A percentile compares a stretch with the other conserved stretches of the same genome.
Conservation (phyloP, 2,113 vertebrate genomes). For the Perccottus glenii region DNA sequence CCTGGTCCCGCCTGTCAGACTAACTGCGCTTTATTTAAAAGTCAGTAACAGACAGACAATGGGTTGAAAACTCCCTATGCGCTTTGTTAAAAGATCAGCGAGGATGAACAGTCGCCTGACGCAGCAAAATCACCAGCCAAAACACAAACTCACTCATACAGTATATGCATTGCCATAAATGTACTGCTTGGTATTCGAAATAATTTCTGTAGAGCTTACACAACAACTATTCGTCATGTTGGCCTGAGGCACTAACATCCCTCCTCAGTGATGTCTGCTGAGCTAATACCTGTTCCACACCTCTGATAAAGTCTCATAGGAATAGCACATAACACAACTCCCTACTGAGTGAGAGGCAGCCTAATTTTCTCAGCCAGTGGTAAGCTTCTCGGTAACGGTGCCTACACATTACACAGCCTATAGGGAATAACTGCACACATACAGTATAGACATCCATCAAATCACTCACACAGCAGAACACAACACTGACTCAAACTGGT, state of each 20-base stretch:
- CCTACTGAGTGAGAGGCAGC: conserved; percentile 29
- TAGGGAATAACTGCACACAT: conserved; percentile 1
- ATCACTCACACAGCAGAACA: neutral
- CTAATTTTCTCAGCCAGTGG: conserved; percentile 53
- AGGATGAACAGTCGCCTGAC: conserved; percentile 42
- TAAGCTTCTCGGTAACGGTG: conserved; percentile 25
- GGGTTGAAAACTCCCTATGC: conserved; percentile 30
- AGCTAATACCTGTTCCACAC: conserved; percentile 19
- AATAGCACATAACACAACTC: conserved; percentile 13
- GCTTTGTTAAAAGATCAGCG: conserved; percentile 60
- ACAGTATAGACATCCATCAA: neutral
- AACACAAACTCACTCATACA: neutral
- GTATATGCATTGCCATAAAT: neutral
- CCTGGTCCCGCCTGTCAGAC: conserved; percentile 37
- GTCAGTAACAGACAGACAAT: conserved; percentile 36
- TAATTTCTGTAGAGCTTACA: neutral
- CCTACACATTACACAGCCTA: conserved; percentile 15
- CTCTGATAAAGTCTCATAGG: conserved; percentile 6
- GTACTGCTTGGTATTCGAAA: neutral
- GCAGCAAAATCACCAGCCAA: conserved; percentile 14
- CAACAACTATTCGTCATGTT: conserved; percentile 10
- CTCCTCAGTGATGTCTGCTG: conserved; percentile 10
- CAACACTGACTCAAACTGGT: neutral
- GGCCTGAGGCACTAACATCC: conserved; percentile 44
- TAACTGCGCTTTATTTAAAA: conserved; percentile 57